These are phyloP conservation scores for Melanotaenia maccullochi DNA, from an alignment of 2,797 vertebrate species.

Conservation along the genomic window DNA sequence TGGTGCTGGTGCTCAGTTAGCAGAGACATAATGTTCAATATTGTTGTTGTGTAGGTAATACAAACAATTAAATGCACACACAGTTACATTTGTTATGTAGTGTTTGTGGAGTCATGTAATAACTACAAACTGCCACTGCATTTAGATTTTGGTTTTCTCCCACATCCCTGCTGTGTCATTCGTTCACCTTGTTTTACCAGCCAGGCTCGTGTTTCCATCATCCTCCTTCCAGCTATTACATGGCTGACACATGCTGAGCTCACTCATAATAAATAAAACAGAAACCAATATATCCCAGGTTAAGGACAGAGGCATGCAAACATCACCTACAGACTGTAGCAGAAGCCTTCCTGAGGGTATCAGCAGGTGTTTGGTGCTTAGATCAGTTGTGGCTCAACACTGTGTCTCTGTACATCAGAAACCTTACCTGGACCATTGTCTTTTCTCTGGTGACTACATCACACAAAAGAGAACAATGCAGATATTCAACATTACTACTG, in stretches of 20 bases:
- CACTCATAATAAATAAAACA: constrained; percentile 17
- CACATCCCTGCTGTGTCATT: constrained; percentile 33
- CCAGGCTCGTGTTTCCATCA: constrained; percentile 24
- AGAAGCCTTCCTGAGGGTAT: not conserved
- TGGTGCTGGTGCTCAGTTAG: too few species aligned
- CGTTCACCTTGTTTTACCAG: constrained; percentile 52
- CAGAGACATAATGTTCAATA: too few species aligned
- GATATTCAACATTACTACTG: too few species aligned
- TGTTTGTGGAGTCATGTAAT: not conserved
- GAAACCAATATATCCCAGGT: not conserved
- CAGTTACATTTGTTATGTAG: not conserved
- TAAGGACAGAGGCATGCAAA: constrained; percentile 15
- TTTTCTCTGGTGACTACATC: not conserved
- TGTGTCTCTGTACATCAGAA: not conserved
- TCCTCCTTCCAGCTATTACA: constrained; percentile 35
- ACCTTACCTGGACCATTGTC: constrained; percentile 6
- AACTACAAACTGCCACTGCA: not conserved
- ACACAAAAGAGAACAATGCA: not conserved
- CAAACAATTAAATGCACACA: too few species aligned
- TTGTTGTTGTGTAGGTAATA: too few species aligned
- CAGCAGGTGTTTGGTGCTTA: constrained; percentile 3
- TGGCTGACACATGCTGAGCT: constrained; percentile 37
- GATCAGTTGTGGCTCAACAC: constrained; percentile 19
- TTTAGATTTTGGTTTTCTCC: constrained; percentile 21
- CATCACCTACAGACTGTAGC: not conserved